Conservation (phyloP, 2,888 invertebrate species). For the Dexiosoma caninum region DNA sequence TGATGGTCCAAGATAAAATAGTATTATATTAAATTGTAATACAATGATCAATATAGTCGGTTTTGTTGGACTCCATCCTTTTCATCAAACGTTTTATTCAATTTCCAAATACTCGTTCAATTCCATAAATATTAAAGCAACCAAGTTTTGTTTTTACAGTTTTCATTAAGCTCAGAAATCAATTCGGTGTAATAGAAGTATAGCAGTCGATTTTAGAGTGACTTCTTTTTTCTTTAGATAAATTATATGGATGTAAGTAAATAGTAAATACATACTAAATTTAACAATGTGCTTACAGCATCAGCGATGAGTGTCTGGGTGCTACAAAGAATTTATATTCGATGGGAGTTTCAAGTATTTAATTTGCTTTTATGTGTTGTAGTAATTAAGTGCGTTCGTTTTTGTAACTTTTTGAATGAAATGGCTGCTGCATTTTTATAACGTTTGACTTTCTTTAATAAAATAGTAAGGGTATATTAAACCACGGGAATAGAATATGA, state of each 20-base stretch:
- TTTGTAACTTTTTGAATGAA: background rate
- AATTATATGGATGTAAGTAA: too few species aligned
- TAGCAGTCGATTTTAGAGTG: background rate
- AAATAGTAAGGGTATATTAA: too few species aligned
- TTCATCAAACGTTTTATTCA: background rate
- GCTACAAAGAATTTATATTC: background rate
- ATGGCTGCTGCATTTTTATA: too few species aligned
- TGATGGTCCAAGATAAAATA: too few species aligned
- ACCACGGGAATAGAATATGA: too few species aligned
- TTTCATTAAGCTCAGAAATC: background rate
- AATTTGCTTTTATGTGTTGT: background rate
- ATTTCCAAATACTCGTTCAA: background rate
- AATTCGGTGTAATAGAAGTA: conserved; percentile 41
- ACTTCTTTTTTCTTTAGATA: too few species aligned
- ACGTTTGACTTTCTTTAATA: too few species aligned
- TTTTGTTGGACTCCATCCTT: too few species aligned
- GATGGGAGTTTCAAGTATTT: background rate
- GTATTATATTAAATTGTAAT: too few species aligned
- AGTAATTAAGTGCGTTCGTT: background rate
- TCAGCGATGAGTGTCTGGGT: background rate
- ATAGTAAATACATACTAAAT: too few species aligned
- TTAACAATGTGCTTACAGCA: too few species aligned
- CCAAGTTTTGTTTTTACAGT: background rate
- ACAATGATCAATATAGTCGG: too few species aligned
- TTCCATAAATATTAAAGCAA: background rate